Evolutionary conservation across 1,140 invertebrate species (phyloP), one percentile per base, ranked within the genome.

Genomic region (Lasaia peninsularis): DNA sequence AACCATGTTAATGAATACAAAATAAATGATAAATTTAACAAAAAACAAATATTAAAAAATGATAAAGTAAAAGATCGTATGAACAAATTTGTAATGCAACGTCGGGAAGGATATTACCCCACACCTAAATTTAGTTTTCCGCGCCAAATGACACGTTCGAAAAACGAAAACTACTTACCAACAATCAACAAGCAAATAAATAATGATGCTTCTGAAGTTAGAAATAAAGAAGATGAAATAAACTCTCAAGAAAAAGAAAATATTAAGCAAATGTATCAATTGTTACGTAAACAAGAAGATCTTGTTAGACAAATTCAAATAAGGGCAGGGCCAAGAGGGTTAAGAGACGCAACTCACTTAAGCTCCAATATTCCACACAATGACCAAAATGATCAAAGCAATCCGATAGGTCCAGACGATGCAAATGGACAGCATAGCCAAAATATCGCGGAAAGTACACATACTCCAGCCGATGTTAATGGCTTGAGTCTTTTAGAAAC

Each of bases 81-180:
- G 3, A 61, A 66, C 3, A 51, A 63, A 2, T 75, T 71, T 34
- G 49, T 48, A 4, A 67, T 78, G 65, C 7, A 34, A 1, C 58
- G 60, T 21, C 62, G 49, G 20, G 48, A 69, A 24, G 67, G 65
- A 0, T 57, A 67, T 18, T 51, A 65, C 16, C 49, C 62, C 4
- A 57, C 75, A 21, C 65, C 69, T 18, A 44, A 59, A 12, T 58
- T 52, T 21, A 24, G 57, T 53, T 52, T 49, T 35, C 21, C 48
- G 16, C 14, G 0, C 1, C 8, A 4, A 12, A 40, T 12, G 14
- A 12, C 12, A 12, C 24, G 1, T 16, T 3, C 7, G 12, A 12
- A 31, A 52, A 14, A 14, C 3, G n/a, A 31, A 7, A 11, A 11
- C 14, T 6, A 33, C 50, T 14, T 11, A 33, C 12, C 31, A 51